A percentile compares a stretch with the other conserved stretches of the same genome.
Conservation (phyloP, 2,797 vertebrate genomes). For the Coilia nasus region DNA sequence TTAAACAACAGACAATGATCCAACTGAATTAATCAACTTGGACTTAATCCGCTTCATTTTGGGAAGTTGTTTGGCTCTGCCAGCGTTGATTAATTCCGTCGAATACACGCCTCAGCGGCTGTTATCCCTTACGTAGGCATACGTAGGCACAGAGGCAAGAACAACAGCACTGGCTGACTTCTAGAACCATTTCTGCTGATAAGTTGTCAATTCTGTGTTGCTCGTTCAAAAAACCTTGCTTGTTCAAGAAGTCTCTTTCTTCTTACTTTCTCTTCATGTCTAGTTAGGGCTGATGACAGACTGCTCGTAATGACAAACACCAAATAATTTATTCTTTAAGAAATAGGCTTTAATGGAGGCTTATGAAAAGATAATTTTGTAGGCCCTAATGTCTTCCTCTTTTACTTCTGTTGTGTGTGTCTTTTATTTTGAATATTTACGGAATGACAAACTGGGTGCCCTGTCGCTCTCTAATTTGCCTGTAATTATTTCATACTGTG, state of each 20-base stretch:
- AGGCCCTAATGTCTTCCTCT: background rate
- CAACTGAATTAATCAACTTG: too few relatives aligned
- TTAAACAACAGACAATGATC: too few relatives aligned
- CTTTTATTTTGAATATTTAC: background rate
- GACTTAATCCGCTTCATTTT: too few relatives aligned
- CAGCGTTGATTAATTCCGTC: too few relatives aligned
- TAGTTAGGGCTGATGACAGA: background rate
- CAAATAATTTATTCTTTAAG: background rate
- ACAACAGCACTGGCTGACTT: background rate
- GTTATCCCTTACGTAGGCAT: too few relatives aligned
- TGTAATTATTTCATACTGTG: background rate
- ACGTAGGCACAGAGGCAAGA: too few relatives aligned
- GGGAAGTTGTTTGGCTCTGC: too few relatives aligned
- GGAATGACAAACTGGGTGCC: background rate
- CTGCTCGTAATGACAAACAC: background rate
- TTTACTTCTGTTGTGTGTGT: background rate
- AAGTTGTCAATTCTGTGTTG: background rate
- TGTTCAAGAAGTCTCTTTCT: background rate
- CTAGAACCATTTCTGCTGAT: background rate
- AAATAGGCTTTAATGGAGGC: background rate
- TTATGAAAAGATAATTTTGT: background rate
- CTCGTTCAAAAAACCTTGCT: background rate
- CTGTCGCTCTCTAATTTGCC: background rate
- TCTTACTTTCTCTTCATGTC: background rate
- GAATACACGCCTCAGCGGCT: too few relatives aligned